Evolutionary conservation across 2,113 vertebrate genomes (phyloP).

Genomic region (Pachycephala philippinensis): DNA sequence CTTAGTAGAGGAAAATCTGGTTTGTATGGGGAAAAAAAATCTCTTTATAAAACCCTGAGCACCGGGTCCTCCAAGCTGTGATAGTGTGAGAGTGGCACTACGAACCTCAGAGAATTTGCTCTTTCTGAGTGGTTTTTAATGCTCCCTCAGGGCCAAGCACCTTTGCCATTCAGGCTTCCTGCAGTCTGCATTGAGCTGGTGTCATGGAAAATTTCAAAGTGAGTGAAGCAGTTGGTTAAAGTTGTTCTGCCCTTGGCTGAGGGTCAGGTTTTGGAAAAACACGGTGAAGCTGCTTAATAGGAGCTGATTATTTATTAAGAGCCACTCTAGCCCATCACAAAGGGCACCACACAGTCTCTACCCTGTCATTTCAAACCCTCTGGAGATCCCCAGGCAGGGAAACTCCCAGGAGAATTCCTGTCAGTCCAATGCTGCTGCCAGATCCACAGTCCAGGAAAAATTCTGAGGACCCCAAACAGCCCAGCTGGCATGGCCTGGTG

Average conservation of each 20-base stretch:
- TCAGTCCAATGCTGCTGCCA: not conserved
- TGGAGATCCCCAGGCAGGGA: not conserved
- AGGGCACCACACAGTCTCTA: not conserved
- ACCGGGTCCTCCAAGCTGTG: not conserved
- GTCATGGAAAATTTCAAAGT: not conserved
- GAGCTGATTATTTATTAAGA: not conserved
- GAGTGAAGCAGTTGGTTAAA: not conserved
- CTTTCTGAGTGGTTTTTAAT: not conserved
- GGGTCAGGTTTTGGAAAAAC: not conserved
- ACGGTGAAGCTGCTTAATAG: not conserved
- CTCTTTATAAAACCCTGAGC: not conserved
- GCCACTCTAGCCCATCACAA: not conserved
- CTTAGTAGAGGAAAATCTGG: not conserved
- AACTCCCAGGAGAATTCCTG: not conserved
- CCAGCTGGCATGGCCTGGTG: not conserved
- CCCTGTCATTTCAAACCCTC: not conserved
- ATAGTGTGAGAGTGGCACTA: not conserved
- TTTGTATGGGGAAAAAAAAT: not conserved
- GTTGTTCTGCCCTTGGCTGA: not conserved
- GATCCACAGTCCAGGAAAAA: fast-evolving
- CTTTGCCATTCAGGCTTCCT: not conserved
- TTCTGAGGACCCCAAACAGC: not conserved
- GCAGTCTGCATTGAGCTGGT: fast-evolving
- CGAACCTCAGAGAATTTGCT: not conserved
- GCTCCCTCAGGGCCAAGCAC: fast-evolving